Conservation (phyloP, 2,888 invertebrate species). For the Bursaphelenchus okinawaensis region DNA sequence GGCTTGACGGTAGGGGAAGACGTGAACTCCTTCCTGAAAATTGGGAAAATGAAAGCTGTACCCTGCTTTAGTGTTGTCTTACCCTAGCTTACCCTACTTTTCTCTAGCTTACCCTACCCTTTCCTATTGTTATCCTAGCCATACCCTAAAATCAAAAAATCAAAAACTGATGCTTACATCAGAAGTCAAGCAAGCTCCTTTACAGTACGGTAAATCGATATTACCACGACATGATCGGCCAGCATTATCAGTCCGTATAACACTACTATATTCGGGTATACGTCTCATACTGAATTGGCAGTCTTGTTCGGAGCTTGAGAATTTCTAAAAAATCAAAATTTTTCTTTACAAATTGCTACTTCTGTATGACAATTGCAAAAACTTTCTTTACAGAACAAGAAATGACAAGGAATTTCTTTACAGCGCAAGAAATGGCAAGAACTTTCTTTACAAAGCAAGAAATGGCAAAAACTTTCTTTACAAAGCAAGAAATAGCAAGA, state of each 20-base stretch:
- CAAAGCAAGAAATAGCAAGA: too few species aligned
- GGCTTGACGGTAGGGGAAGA: slow-evolving; percentile 20
- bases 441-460: too few species aligned
- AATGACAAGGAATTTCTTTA: too few species aligned
- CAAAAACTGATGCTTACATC: slow-evolving; percentile 11
- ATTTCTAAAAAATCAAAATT: too few species aligned
- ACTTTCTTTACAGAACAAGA: too few species aligned
- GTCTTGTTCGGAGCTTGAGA: too few species aligned
- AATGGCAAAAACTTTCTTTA: too few species aligned
- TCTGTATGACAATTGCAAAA: too few species aligned
- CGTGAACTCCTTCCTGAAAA: slow-evolving; percentile 19
- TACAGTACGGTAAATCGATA: slow-evolving; percentile 13
- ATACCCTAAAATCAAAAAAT: too few species aligned
- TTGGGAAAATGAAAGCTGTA: neutral
- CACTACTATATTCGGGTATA: slow-evolving; percentile 15
- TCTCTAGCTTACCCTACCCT: neutral
- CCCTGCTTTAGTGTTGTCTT: neutral
- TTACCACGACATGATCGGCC: slow-evolving; percentile 17
- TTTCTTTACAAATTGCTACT: too few species aligned
- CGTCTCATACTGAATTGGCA: slow-evolving; percentile 16
- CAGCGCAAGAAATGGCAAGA: too few species aligned
- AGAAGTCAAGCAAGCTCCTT: slow-evolving; percentile 12
- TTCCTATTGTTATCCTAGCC: neutral
- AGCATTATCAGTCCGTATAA: slow-evolving; percentile 16
- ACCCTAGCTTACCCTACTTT: neutral